A percentile compares a stretch with the other conserved stretches of the same genome.
phyloP scores from a whole-genome alignment of 2,888 invertebrate genomes.

The Drosophila pseudotalamancana region DNA sequence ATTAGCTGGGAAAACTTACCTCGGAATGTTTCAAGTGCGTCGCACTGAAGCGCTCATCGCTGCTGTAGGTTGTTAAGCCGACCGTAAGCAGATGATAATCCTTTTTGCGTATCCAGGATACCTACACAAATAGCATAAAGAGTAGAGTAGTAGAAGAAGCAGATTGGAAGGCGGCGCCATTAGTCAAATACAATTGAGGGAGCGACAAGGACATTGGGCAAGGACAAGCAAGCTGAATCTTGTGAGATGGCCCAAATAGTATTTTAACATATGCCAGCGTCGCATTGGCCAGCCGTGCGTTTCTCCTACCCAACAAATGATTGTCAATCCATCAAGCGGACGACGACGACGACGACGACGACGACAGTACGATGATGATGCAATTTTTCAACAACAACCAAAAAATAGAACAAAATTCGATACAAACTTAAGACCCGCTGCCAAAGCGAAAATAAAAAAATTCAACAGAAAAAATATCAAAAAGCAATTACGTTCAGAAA shows the following conservation, averaged over 20 bases:
- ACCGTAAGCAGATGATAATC: constrained; percentile 94
- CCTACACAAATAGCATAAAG: constrained; percentile 85
- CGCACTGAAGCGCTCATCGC: constrained; percentile 94
- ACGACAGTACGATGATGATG: constrained; percentile 72
- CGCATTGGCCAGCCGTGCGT: constrained; percentile 32
- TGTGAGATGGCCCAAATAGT: constrained; percentile 31
- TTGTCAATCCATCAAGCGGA: constrained; percentile 74
- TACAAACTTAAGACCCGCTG: constrained; percentile 37
- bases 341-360: constrained; percentile 64
- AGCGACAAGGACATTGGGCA: constrained; percentile 5
- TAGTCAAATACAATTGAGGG: constrained; percentile 52
- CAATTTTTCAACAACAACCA: constrained; percentile 67
- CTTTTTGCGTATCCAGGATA: constrained; percentile 93
- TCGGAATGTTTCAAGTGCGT: constrained; percentile 94
- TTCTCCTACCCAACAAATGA: constrained; percentile 61
- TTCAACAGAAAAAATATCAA: constrained; percentile 59
- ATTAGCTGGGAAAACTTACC: constrained; percentile 85
- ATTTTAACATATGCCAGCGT: constrained; percentile 62
- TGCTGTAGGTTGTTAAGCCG: constrained; percentile 94
- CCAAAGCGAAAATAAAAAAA: constrained; percentile 20
- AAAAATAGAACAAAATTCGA: neutral
- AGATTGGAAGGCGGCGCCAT: constrained; percentile 49
- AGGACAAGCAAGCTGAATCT: neutral
- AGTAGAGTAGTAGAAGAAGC: constrained; percentile 28
- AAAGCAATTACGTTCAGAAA: constrained; percentile 74